Evolutionary conservation across 2,888 invertebrate genomes (phyloP), one percentile per base, ranked within the genome.

Genomic region (Netelia fuscicornis): DNA sequence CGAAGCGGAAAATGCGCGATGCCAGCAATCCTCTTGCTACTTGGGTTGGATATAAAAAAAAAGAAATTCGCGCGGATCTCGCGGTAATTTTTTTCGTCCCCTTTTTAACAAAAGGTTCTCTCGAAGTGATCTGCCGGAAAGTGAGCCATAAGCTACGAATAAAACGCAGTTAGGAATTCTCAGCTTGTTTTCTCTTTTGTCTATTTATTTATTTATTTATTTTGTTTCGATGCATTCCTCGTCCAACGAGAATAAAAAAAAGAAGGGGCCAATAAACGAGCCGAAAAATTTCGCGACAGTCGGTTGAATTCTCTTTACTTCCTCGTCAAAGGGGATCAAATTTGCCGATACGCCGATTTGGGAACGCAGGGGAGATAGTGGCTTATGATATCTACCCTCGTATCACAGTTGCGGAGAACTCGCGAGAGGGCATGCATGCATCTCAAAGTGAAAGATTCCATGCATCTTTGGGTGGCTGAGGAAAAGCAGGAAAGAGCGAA

Each of bases 371-470:
- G 20, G 65, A 72, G 71, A 85, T 75, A 72, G 85, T 68, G 75
- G 65, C 82, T 79, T 80, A 82, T 82, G 79, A 79, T 82, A 76
- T 79, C 82, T 48, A 13, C 37, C 13, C 13, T 85, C 82, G 76
- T 82, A 79, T 85, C 71, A 62, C 74, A 67, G 83, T 58, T 64
- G 44, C 68, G 44, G 64, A 79, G 72, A 68, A 60, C 62, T 42
- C 20, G 17, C 67, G 56, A 70, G 81, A 37, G 74, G n/a, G 60
- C 81, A 76, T 81, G 81, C 81, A 81, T 85, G 79, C 75, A 85
- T 85, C 82, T 79, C 82, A 80, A 82, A 85, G 85, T 85, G 86
- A 88, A 88, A 87, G 86, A 87, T 88, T 83, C 86, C 86, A 87
- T 87, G 87, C 87, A 87, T 88, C 86, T 81, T 80, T 79, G 87